These are phyloP conservation scores for Hypsopygia costalis DNA, from an alignment of 2,888 invertebrate species.

Conservation along the genomic window DNA sequence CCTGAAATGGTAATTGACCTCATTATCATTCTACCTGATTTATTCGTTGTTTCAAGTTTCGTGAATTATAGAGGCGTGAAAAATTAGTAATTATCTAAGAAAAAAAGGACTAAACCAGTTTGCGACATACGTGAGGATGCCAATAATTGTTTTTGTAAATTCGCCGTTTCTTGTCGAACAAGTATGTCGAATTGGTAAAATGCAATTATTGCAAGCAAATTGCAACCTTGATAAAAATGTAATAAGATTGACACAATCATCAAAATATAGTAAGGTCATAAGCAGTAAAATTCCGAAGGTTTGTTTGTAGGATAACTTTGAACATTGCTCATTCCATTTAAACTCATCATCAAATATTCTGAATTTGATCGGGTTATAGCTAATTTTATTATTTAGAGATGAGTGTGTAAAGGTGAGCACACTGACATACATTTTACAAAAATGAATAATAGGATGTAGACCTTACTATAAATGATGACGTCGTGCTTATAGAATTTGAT, in stretches of 20 bases:
- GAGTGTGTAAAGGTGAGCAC: too few species aligned
- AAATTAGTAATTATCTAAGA: neutral
- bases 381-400: too few species aligned
- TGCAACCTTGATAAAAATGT: conserved; percentile 12
- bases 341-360: too few species aligned
- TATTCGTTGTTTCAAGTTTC: neutral
- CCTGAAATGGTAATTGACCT: neutral
- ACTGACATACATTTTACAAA: conserved; percentile 31
- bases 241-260: conserved; percentile 2
- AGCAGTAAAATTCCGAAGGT: neutral
- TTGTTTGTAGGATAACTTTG: too few species aligned
- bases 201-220: conserved; percentile 9
- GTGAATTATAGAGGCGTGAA: neutral
- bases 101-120: neutral
- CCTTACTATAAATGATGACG: conserved; percentile 34
- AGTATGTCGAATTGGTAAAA: conserved; percentile 8
- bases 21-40: neutral
- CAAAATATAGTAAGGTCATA: conserved; percentile 9
- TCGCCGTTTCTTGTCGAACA: conserved; percentile 9
- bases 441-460: too few species aligned
- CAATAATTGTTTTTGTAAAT: neutral
- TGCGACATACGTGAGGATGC: neutral
- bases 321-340: too few species aligned
- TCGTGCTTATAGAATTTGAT: conserved; percentile 26
- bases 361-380: too few species aligned